Conservation (phyloP, 2,888 invertebrate genomes). For the Melanostoma mellinum region DNA sequence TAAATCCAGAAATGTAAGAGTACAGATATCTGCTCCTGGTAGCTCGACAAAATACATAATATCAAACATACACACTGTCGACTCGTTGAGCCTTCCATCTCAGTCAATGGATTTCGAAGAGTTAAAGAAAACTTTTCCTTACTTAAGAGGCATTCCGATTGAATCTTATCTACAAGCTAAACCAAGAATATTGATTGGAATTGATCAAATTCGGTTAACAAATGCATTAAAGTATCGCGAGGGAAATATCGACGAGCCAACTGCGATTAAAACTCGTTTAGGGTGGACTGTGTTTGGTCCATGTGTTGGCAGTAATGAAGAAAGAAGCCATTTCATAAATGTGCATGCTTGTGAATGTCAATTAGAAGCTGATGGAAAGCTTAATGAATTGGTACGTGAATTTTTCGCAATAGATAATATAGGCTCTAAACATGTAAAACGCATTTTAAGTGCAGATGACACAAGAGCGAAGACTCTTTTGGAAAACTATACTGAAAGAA, state of each 20-base stretch:
- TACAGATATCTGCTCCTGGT: not conserved
- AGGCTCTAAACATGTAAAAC: too few species aligned
- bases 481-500: not conserved
- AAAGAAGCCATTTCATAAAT: too few species aligned
- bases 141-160: too few species aligned
- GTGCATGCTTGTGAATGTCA: too few species aligned
- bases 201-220: not conserved
- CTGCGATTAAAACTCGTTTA: not conserved
- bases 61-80: not conserved
- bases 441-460: too few species aligned
- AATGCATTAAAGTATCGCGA: not conserved
- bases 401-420: too few species aligned
- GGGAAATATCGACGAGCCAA: not conserved
- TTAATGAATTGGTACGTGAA: too few species aligned
- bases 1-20: not conserved
- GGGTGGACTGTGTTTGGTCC: conserved; percentile 1
- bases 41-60: not conserved
- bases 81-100: not conserved
- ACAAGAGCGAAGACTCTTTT: not conserved
- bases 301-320: not conserved
- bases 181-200: not conserved
- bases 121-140: not conserved
- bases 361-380: too few species aligned
- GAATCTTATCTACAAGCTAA: too few species aligned
- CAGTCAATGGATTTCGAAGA: conserved; percentile 1